These are phyloP conservation scores for Malaclemys terrapin DNA, from an alignment of 2,113 vertebrate species.

Conservation along the genomic window DNA sequence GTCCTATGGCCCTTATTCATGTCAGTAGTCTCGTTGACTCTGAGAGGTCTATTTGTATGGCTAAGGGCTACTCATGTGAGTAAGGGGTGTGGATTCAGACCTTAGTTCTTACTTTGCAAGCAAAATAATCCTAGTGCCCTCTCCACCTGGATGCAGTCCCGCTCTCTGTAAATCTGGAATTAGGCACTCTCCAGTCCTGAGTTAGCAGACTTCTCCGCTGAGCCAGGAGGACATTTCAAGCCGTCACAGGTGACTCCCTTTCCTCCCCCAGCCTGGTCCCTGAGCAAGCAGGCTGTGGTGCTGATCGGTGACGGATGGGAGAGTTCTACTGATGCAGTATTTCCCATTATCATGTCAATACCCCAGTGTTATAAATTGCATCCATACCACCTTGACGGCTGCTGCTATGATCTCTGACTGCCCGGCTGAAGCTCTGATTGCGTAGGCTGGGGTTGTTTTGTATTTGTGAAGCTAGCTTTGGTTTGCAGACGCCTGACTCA, in stretches of 20 bases:
- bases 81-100: background rate
- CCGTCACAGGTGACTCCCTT: background rate
- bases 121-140: background rate
- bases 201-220: fast-evolving
- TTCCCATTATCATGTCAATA: background rate
- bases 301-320: background rate
- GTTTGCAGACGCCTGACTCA: background rate
- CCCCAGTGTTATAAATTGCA: background rate
- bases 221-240: background rate
- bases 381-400: fast-evolving
- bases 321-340: fast-evolving
- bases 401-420: fast-evolving
- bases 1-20: background rate
- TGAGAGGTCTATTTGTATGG: background rate
- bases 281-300: fast-evolving
- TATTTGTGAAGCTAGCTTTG: background rate
- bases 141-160: background rate
- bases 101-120: background rate
- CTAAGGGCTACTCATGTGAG: background rate
- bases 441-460: background rate
- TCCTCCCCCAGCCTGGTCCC: fast-evolving
- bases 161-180: fast-evolving
- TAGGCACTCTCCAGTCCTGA: background rate
- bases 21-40: background rate
- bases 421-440: fast-evolving